phyloP scores from a whole-genome alignment of 1,140 invertebrate species.

The Aphis craccivora region DNA sequence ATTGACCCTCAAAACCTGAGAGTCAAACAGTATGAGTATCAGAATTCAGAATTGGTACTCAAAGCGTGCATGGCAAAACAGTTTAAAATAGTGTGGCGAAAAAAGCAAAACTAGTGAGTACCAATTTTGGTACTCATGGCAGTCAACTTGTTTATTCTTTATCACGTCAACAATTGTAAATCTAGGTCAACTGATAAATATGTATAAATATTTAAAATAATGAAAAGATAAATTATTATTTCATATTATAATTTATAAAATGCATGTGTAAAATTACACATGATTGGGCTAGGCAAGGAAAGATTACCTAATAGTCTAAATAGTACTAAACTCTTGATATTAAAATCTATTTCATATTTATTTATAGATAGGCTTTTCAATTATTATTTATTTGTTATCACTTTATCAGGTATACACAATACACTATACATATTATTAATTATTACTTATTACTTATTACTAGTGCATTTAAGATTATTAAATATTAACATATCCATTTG shows the following conservation, averaged over 20 bases:
- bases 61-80: too few species aligned
- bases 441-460: too few species aligned
- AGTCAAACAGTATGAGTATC: too few species aligned
- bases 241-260: neutral
- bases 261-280: neutral
- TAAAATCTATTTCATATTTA: neutral
- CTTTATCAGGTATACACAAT: too few species aligned
- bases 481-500: neutral
- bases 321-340: too few species aligned
- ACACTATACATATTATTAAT: too few species aligned
- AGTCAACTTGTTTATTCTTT: neutral
- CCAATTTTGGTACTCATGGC: too few species aligned
- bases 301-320: neutral
- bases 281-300: neutral
- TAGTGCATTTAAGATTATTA: neutral
- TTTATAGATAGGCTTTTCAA: neutral
- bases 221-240: slow-evolving; percentile 34
- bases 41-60: too few species aligned
- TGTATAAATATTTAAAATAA: neutral
- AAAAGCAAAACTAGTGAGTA: too few species aligned
- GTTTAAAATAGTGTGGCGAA: too few species aligned
- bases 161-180: neutral
- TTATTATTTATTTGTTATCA: too few species aligned
- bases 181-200: slow-evolving; percentile 1
- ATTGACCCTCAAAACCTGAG: too few species aligned